Conservation (phyloP, 2,113 vertebrate species). For the Psephotus haematonotus region DNA sequence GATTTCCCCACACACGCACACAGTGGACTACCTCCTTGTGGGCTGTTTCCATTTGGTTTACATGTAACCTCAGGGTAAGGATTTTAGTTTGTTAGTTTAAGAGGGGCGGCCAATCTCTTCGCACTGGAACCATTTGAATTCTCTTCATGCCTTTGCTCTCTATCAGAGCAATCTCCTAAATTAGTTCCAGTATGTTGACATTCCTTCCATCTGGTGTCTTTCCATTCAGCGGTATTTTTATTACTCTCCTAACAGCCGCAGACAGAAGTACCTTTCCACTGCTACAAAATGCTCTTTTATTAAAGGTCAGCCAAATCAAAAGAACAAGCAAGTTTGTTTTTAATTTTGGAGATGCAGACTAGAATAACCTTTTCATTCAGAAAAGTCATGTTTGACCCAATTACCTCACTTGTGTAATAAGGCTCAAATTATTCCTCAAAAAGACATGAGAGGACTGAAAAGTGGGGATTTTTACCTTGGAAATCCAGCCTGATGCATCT, state of each 20-base stretch:
- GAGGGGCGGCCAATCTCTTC: slow-evolving; percentile 43
- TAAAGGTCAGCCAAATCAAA: slow-evolving; percentile 71
- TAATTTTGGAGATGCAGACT: slow-evolving; percentile 60
- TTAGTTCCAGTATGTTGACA: slow-evolving; percentile 73
- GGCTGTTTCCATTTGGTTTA: slow-evolving; percentile 63
- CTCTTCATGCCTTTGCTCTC: slow-evolving; percentile 67
- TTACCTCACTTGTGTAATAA: slow-evolving; percentile 33
- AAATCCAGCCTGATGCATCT: neutral
- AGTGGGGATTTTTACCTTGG: neutral
- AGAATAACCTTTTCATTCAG: slow-evolving; percentile 63
- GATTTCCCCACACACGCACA: neutral
- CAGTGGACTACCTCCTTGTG: slow-evolving; percentile 14
- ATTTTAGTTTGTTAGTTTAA: slow-evolving; percentile 71
- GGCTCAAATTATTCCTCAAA: slow-evolving; percentile 27
- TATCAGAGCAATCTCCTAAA: slow-evolving; percentile 69
- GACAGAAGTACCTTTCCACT: slow-evolving; percentile 70
- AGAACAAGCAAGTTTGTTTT: slow-evolving; percentile 40
- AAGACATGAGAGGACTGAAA: neutral
- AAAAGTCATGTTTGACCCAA: slow-evolving; percentile 39
- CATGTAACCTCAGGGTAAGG: slow-evolving; percentile 59
- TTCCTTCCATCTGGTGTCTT: slow-evolving; percentile 70
- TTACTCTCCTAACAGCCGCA: slow-evolving; percentile 66
- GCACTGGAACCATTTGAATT: slow-evolving; percentile 61
- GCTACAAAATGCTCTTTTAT: slow-evolving; percentile 64
- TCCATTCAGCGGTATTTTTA: slow-evolving; percentile 69